phyloP scores from a whole-genome alignment of 2,797 vertebrate genomes.

The Esox masquinongy region DNA sequence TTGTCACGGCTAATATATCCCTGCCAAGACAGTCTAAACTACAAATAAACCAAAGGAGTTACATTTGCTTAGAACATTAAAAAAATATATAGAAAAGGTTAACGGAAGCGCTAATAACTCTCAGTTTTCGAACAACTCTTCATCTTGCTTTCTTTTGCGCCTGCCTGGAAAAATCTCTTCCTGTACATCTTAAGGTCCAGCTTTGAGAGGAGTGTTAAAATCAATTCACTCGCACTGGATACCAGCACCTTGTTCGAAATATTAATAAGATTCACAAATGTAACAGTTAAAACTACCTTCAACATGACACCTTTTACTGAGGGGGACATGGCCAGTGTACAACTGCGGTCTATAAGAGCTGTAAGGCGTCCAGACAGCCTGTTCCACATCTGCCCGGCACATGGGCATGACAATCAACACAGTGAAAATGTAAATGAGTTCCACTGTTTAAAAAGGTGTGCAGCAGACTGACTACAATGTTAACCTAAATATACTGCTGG shows the following conservation, averaged over 20 bases:
- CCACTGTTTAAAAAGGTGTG: conserved; percentile 29
- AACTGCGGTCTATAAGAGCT: not conserved
- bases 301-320: conserved; percentile 4
- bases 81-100: not conserved
- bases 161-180: not conserved
- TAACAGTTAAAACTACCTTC: not conserved
- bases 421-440: conserved; percentile 36
- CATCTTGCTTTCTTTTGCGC: not conserved
- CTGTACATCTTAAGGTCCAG: not conserved
- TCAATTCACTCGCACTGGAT: not conserved
- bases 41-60: not conserved
- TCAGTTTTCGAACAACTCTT: not conserved
- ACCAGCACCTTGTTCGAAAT: not conserved
- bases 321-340: not conserved
- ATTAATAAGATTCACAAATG: not conserved
- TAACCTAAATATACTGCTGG: conserved; percentile 26
- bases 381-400: conserved; percentile 58
- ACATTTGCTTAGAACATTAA: not conserved
- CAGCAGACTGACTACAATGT: conserved; percentile 15
- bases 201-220: not conserved
- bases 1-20: not conserved
- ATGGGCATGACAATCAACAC: conserved; percentile 46
- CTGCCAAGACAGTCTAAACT: not conserved
- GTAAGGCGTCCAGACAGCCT: not conserved
- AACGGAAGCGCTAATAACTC: not conserved